Evolutionary conservation across 2,888 invertebrate genomes (phyloP), one percentile per base, ranked within the genome.

Genomic region (Loripinus fragilis): DNA sequence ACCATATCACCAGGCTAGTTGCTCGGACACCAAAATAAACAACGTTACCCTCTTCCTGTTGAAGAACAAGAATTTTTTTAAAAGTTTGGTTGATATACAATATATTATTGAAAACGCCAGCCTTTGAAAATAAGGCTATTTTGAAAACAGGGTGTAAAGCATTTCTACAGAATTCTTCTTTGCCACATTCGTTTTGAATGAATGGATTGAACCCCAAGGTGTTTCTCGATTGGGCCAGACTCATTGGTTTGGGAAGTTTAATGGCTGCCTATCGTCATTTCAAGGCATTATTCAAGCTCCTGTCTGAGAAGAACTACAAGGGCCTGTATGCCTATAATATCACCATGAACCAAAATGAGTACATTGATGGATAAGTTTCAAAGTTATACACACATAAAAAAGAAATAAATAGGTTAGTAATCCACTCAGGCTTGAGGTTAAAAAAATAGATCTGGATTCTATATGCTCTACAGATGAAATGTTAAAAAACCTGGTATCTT

Each of bases 201-300:
- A 42, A 33, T 38, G 38, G 66, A 38, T 2, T 66, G 38, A 42
- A 66, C 42, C 41, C 23, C 0, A 41, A 66, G 15, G 3, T 38
- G 25, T 41, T 66, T 10, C 1, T 66, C 20, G 66, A 66, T 25
- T 66, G 66, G 66, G 66, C 66, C 12, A 35, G 66, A 66, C 41
- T 66, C 7, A 66, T 66, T 0, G 66, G 66, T 2, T 12, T 66
- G 35, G 38, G 66, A 8, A 20, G 0, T 41, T 35, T 38, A 38
- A 41, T 38, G 23, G 38, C 66, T 35, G 66, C 66, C 15, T 66
- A 66, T 41, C 3, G 66, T 10, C 66, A 66, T 12, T 66, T 66
- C 23, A 17, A 5, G 2, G 55, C 55, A 25, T 20, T 55, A 7
- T 55, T 55, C 55, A 55, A 55, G 20, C 7, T 55, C 28, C 5